Evolutionary conservation across 2,113 vertebrate species (phyloP).

Genomic region (Chlamydotis undulata): DNA sequence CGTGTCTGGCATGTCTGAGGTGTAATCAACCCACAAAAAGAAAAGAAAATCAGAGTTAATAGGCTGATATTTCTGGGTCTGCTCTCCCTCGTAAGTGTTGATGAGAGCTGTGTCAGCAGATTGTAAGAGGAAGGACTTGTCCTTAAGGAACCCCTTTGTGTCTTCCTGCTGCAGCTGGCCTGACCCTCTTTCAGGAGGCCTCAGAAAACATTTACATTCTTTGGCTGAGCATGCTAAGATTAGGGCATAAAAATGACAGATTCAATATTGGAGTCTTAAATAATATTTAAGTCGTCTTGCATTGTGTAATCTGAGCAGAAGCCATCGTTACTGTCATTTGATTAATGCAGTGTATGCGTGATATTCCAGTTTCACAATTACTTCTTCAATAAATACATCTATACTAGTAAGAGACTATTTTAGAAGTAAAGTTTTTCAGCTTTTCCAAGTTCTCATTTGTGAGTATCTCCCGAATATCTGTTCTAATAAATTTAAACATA

Average conservation of each 20-base stretch:
- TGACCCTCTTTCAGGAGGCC: constrained; percentile 12
- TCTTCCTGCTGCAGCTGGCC: constrained; percentile 14
- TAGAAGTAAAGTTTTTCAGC: not conserved
- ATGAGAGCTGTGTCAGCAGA: not conserved
- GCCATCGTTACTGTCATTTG: not conserved
- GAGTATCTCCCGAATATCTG: not conserved
- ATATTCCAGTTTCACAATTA: not conserved
- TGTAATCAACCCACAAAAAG: not conserved
- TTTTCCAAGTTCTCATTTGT: not conserved
- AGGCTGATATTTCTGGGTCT: not conserved
- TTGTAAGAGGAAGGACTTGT: constrained; percentile 7
- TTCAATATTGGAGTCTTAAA: not conserved
- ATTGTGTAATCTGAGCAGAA: not conserved
- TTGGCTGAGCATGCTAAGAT: not conserved
- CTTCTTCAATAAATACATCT: not conserved
- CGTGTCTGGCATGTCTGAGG: not conserved
- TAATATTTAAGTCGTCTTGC: not conserved
- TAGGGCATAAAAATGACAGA: not conserved
- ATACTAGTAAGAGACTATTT: not conserved
- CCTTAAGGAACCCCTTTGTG: constrained; percentile 54
- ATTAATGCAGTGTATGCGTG: not conserved
- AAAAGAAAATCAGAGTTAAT: not conserved
- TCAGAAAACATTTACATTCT: not conserved
- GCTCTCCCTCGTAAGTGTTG: not conserved
- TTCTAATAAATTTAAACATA: not conserved